These are phyloP conservation scores for Conus canariensis DNA, from an alignment of 2,888 invertebrate species.

Conservation along the genomic window DNA sequence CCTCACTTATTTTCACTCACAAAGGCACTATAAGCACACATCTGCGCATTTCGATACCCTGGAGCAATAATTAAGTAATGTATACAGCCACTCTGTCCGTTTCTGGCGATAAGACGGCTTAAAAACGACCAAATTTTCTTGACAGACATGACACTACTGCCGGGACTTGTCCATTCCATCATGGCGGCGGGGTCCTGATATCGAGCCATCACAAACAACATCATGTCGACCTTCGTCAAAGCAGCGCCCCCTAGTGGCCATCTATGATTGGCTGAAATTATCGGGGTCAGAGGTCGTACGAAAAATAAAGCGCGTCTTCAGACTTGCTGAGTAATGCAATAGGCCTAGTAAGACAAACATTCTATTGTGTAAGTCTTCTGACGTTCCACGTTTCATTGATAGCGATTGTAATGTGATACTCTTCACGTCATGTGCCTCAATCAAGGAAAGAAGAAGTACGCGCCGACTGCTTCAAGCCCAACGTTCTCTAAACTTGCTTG, in stretches of 20 bases:
- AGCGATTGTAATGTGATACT: not conserved
- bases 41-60: not conserved
- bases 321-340: constrained; percentile 23
- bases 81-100: constrained; percentile 5
- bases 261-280: constrained; percentile 53
- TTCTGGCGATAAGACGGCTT: constrained; percentile 9
- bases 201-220: constrained; percentile 46
- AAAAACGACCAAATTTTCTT: constrained; percentile 24
- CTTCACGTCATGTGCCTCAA: not conserved
- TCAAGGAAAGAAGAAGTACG: too few species aligned
- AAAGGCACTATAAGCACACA: constrained; percentile 35
- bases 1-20: constrained; percentile 16
- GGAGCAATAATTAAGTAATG: not conserved
- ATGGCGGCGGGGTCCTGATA: constrained; percentile 54
- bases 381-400: not conserved
- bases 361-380: not conserved
- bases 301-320: not conserved
- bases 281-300: constrained; percentile 38
- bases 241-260: constrained; percentile 53
- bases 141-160: constrained; percentile 19
- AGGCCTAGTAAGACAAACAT: not conserved
- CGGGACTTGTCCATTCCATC: constrained; percentile 43
- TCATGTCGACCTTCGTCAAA: constrained; percentile 36
- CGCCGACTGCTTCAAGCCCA: not conserved
- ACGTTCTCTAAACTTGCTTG: too few species aligned